Conservation (phyloP, 1,140 invertebrate species). For the Calosoma granatense region DNA sequence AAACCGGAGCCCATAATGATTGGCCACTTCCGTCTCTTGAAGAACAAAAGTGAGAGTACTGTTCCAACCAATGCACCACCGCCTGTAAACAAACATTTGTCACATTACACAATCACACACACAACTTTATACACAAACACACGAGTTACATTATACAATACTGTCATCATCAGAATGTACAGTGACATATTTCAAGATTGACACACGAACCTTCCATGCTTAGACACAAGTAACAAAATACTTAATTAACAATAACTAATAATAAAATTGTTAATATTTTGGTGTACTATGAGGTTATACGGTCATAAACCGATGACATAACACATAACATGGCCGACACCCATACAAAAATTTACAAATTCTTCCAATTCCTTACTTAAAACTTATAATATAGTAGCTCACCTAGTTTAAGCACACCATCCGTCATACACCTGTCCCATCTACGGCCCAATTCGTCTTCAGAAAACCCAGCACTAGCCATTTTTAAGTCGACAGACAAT, state of each 20-base stretch:
- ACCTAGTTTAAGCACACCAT: conserved; percentile 51
- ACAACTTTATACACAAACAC: not conserved
- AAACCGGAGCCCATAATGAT: conserved; percentile 59
- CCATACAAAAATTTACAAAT: not conserved
- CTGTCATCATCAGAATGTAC: too few relatives aligned
- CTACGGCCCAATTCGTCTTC: conserved; percentile 46
- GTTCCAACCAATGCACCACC: conserved; percentile 55
- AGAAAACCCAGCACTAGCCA: conserved; percentile 12
- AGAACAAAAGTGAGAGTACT: conserved; percentile 57
- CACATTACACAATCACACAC: not conserved
- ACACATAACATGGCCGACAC: conserved; percentile 1
- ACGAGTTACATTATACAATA: too few relatives aligned
- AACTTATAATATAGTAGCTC: conserved; percentile 21
- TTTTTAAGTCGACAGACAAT: conserved; percentile 5
- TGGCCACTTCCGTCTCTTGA: conserved; percentile 57
- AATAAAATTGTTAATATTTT: not conserved
- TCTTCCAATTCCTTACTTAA: not conserved
- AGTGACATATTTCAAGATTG: too few relatives aligned
- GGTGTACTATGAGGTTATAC: not conserved
- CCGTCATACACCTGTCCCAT: conserved; percentile 50
- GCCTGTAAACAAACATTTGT: conserved; percentile 38
- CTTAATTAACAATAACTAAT: too few relatives aligned
- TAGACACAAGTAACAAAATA: too few relatives aligned
- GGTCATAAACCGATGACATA: conserved; percentile 17
- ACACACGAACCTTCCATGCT: too few relatives aligned